Percentiles rank a stretch among this genome's conserved stretches.
These are phyloP conservation scores for Drosophila ogumai DNA, from an alignment of 1,140 invertebrate species.

Conservation along the genomic window DNA sequence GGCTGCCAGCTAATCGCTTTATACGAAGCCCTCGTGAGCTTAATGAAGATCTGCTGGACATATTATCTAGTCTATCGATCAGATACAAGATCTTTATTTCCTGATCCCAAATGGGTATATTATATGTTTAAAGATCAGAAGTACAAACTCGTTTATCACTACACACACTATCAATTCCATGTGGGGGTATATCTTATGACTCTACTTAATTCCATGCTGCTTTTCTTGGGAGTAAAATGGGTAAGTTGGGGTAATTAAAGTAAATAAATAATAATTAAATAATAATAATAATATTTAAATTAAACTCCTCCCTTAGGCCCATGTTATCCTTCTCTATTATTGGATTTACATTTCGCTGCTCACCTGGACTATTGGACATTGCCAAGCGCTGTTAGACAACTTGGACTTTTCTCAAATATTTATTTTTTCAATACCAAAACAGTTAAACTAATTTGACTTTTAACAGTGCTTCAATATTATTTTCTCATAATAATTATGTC, in stretches of 20 bases:
- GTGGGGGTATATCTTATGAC: constrained; percentile 6
- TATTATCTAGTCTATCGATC: background rate
- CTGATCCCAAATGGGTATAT: constrained; percentile 2
- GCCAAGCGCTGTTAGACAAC: constrained; percentile 5
- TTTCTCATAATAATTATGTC: constrained; percentile 18
- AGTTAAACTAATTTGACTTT: background rate
- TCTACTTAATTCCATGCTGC: constrained; percentile 19
- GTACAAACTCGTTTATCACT: background rate
- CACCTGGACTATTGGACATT: background rate
- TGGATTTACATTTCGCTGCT: constrained; percentile 30
- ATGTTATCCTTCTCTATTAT: constrained; percentile 10
- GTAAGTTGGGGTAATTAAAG: constrained; percentile 22
- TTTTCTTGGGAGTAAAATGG: constrained; percentile 22
- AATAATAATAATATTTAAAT: background rate
- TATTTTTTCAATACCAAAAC: background rate
- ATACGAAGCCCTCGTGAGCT: constrained; percentile 5
- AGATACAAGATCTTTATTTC: background rate
- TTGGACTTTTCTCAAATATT: background rate
- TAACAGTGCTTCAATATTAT: constrained; percentile 40
- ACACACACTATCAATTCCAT: constrained; percentile 5
- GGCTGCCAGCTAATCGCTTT: constrained; percentile 53
- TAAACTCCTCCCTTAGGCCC: constrained; percentile 1
- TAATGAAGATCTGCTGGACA: constrained; percentile 17
- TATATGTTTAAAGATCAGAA: too few relatives aligned
- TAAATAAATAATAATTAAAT: background rate